A percentile compares a stretch with the other conserved stretches of the same genome.
Conservation (phyloP, 2,113 vertebrate species). For the Calidris pugnax region DNA sequence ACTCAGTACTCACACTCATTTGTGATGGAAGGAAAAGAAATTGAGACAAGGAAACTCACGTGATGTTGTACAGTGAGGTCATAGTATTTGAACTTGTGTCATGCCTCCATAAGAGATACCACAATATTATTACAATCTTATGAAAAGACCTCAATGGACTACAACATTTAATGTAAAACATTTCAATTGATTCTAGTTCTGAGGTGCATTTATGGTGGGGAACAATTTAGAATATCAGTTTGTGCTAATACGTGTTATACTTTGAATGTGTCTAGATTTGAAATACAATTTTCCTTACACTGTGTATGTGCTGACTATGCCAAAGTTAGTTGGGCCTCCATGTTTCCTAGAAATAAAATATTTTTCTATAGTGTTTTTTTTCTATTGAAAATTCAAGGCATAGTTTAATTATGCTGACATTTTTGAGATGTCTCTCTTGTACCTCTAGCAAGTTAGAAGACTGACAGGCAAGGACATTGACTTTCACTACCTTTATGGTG, state of each 20-base stretch:
- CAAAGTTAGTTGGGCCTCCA: background rate
- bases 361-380: background rate
- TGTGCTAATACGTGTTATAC: background rate
- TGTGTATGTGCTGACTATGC: background rate
- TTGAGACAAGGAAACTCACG: background rate
- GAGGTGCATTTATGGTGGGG: background rate
- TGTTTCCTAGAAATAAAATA: background rate
- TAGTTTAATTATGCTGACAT: background rate
- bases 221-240: background rate
- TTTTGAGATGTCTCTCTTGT: background rate
- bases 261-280: background rate
- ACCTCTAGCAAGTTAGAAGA: background rate
- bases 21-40: background rate
- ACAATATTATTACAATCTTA: background rate
- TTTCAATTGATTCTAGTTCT: background rate
- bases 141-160: background rate
- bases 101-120: background rate
- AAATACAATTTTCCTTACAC: background rate
- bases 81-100: background rate
- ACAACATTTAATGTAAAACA: background rate
- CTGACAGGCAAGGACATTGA: background rate
- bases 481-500: background rate
- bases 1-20: background rate
- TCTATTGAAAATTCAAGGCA: background rate
- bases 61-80: background rate